Conservation (phyloP, 37 sponge, comb jelly and placozoan species). For the Geodia barretti region DNA sequence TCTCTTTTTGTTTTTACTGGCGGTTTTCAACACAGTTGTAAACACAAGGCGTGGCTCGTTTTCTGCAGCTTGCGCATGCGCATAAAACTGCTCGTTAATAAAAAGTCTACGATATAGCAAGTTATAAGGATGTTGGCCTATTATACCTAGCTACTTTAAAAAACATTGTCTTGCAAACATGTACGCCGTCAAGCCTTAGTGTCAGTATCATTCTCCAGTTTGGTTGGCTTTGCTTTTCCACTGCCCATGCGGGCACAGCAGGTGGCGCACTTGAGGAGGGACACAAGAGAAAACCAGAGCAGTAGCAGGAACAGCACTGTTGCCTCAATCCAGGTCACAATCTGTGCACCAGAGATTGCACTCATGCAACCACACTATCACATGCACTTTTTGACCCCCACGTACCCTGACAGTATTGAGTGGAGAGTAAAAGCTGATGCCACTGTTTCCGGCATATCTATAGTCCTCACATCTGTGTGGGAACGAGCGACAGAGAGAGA, state of each 20-base stretch:
- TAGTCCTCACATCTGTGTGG: background rate
- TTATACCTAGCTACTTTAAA: no score
- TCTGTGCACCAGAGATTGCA: background rate
- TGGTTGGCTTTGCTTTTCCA: background rate
- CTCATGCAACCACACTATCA: background rate
- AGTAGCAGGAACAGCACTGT: background rate
- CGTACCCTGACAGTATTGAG: background rate
- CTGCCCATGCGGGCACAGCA: background rate
- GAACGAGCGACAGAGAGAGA: no score
- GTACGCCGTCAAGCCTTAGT: no score
- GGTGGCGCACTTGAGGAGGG: background rate
- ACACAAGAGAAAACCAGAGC: background rate
- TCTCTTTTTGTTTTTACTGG: background rate
- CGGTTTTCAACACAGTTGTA: no score
- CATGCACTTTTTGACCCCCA: no score
- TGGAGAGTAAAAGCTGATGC: background rate
- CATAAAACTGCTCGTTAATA: no score
- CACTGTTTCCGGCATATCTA: background rate
- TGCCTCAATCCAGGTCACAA: background rate
- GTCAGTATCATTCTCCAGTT: background rate
- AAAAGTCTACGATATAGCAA: no score
- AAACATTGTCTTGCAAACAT: no score
- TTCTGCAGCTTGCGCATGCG: no score
- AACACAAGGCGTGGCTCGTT: no score
- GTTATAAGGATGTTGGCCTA: no score